A percentile compares a stretch with the other conserved stretches of the same genome.
Evolutionary conservation across 2,888 invertebrate genomes (phyloP).

Genomic region (Polydrusus tereticollis): DNA sequence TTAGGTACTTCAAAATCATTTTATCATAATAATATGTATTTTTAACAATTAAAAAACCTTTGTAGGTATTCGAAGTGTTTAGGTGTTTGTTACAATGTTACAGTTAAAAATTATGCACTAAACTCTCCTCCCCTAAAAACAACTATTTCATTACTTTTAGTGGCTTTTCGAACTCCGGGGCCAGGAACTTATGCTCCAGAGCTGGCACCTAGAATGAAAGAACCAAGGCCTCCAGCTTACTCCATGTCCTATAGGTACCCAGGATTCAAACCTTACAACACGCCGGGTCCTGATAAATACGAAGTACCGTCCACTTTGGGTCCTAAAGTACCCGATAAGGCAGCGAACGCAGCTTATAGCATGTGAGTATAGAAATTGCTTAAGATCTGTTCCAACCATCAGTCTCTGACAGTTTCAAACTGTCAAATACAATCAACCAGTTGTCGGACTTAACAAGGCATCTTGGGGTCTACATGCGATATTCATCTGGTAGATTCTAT

Average conservation of each 20-base stretch:
- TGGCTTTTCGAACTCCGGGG: slow-evolving; percentile 69
- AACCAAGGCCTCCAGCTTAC: slow-evolving; percentile 72
- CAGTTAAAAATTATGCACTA: not conserved
- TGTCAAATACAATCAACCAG: too few relatives aligned
- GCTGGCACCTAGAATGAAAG: slow-evolving; percentile 69
- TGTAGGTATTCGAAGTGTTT: too few relatives aligned
- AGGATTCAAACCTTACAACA: slow-evolving; percentile 55
- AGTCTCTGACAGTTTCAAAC: too few relatives aligned
- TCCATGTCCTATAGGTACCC: slow-evolving; percentile 69
- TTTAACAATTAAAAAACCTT: too few relatives aligned
- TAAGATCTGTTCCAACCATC: too few relatives aligned
- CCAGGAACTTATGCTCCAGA: slow-evolving; percentile 77
- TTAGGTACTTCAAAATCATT: too few relatives aligned
- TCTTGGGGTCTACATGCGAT: too few relatives aligned
- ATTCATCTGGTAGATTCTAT: too few relatives aligned
- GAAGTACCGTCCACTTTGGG: slow-evolving; percentile 69
- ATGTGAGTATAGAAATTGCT: slow-evolving; percentile 63
- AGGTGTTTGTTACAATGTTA: too few relatives aligned
- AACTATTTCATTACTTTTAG: slow-evolving; percentile 54
- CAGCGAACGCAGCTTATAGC: slow-evolving; percentile 68
- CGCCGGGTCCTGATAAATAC: slow-evolving; percentile 77
- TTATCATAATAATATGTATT: too few relatives aligned
- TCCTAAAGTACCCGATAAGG: slow-evolving; percentile 69
- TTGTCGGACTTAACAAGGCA: too few relatives aligned
- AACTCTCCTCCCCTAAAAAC: too few relatives aligned